These are phyloP conservation scores for Coenonympha arcania DNA, from an alignment of 2,888 invertebrate species.

Conservation along the genomic window DNA sequence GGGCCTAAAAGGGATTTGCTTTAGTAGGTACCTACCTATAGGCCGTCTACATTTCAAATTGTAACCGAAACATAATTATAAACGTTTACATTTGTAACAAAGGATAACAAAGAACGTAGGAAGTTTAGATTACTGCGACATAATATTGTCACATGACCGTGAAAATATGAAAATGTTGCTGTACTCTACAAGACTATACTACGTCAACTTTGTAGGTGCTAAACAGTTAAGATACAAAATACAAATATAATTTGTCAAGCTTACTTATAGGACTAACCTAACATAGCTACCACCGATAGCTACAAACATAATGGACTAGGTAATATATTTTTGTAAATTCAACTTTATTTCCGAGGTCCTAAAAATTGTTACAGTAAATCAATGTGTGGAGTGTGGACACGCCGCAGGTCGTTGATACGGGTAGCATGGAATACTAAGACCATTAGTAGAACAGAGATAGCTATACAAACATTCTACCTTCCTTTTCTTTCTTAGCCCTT, in stretches of 20 bases:
- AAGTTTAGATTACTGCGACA: too few species aligned
- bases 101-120: too few species aligned
- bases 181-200: conserved; percentile 37
- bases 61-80: too few species aligned
- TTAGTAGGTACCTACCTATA: too few species aligned
- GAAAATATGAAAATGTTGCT: conserved; percentile 57
- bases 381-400: conserved; percentile 12
- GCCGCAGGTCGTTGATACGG: conserved; percentile 64
- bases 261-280: too few species aligned
- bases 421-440: conserved; percentile 43
- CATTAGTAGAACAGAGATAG: conserved; percentile 51
- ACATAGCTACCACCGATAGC: too few species aligned
- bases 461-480: conserved; percentile 56
- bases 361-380: conserved; percentile 4
- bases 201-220: conserved; percentile 29
- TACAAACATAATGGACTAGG: too few species aligned
- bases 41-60: too few species aligned
- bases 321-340: conserved; percentile 2
- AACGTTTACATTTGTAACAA: too few species aligned
- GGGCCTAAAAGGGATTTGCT: too few species aligned
- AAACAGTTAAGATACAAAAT: conserved; percentile 43
- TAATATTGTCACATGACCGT: conserved; percentile 69
- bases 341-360: conserved; percentile 3
- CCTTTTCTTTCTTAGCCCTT: conserved; percentile 34
- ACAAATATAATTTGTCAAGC: not conserved